Conservation (phyloP, 2,113 vertebrate genomes). For the Chionis minor region DNA sequence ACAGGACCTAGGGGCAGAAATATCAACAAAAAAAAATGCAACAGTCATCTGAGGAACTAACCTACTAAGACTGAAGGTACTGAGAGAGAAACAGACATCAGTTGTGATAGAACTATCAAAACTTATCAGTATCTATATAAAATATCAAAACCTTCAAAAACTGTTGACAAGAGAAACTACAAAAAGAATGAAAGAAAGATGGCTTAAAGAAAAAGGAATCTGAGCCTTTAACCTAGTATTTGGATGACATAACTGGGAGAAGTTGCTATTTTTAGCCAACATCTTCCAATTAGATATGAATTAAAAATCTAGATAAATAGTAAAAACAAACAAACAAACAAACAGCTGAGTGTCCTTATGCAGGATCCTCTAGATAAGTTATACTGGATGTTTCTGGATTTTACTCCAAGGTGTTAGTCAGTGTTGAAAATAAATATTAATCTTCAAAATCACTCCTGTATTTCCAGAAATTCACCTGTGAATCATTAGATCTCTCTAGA, state of each 20-base stretch:
- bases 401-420: not conserved
- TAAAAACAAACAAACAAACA: not conserved
- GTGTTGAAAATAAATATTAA: not conserved
- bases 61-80: not conserved
- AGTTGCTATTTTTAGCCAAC: not conserved
- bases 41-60: not conserved
- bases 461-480: not conserved
- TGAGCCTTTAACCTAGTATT: not conserved
- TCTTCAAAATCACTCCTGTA: not conserved
- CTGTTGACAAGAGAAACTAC: accelerated
- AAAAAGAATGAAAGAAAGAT: not conserved
- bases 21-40: not conserved
- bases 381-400: not conserved
- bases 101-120: not conserved
- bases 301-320: not conserved
- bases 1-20: not conserved
- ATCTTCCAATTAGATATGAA: not conserved
- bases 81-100: not conserved
- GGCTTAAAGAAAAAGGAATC: not conserved
- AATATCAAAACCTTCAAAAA: not conserved
- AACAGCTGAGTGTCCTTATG: not conserved
- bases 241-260: not conserved
- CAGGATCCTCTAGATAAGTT: not conserved
- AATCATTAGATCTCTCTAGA: not conserved
- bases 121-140: not conserved